Base-by-base conservation (phyloP, 2,113 vertebrate species). In the Edolisoma coerulescens region DNA sequence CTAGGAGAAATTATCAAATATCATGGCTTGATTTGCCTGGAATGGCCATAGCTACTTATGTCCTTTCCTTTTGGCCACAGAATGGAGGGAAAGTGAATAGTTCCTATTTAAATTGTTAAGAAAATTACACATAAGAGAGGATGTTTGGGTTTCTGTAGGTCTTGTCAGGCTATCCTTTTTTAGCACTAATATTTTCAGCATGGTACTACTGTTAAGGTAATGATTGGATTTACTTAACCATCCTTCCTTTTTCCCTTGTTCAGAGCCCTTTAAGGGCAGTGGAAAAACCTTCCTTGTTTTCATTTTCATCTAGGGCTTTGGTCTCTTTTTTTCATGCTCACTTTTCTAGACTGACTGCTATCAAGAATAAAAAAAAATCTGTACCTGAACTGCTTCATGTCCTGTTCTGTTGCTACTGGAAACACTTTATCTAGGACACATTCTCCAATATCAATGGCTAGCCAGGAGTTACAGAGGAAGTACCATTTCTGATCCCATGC, bases 391-490 rank as follows among this genome's bases (percentile, higher is more conserved):
- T 96, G 97, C 92, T 98, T 99, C 94, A 99, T 97, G 86, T 99
- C 99, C 78, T 97, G 95, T 76, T 99, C 99, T 50, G 99, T 99
- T 82, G 99, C 99, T 41, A 99, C 98, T 8, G 98, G 98, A 96
- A 99, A 99, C 45, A 98, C 94, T 97, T 98, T 99, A 94, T 99
- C 99, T 2, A 99, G 98, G 49, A 98, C 93, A 78, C 99, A 99
- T 59, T 99, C 99, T 84, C 98, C 98, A 17, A 99, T 97, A 81
- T 99, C 98, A 24, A 99, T 81, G 47, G 99, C 98, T 77, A 99
- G 96, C 99, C 99, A 99, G 2, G 99, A 99, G 90, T 99, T 99
- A 94, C 99, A 99, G 74, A 99, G 98, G 96, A 99, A 99, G 87
- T 99, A 98, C 99, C 99, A 99, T 87, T 98, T 99, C 90, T 97